Base-by-base conservation (phyloP, 2,888 invertebrate species). In the Chironomus riparius region DNA sequence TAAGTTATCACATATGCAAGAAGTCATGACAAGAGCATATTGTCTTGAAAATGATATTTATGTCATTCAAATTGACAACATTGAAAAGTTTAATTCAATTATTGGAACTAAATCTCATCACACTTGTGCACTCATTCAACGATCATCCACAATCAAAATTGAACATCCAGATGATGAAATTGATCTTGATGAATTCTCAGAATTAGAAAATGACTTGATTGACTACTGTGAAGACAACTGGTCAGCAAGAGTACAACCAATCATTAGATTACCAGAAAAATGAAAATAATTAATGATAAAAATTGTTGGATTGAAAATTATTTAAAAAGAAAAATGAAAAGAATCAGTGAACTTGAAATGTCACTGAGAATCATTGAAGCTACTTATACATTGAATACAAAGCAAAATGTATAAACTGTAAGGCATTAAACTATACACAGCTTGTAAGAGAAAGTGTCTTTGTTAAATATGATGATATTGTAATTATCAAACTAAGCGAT, bases 11-110 rank as follows among this genome's bases (percentile, higher is more conserved):
- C 92, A 92, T 81, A 91, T 92, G 87, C 92, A 92, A 80, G 90
- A 91, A 81, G 92, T 92, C 4, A 85, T 92, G 0, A 84, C 92
- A 47, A 91, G 92, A 80, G 92, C 92, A 0, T 92, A 91, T 82
- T 92, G 92, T 82, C 90, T 88, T 56, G 92, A 92, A 82, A 91
- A 92, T 78, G 91, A 90, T 79, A 92, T 92, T 80, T 89, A 90
- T 80, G 89, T 91, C 74, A 88, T 92, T 78, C 90, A 91, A 85
- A 91, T 87, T 70, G 87, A 88, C 79, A 85, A 85, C 77, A 84
- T 86, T 68, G 84, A 85, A 79, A 87, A 86, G 80, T 78, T 84
- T 65, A 83, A 83, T 78, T 81, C 83, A 24, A 83, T 84, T 78
- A 83, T 88, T 84, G 76, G 88, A 86, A 79, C 86, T 85, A 83